These are phyloP conservation scores for Eudyptes chrysolophus DNA, from an alignment of 2,113 vertebrate species.

Conservation along the genomic window DNA sequence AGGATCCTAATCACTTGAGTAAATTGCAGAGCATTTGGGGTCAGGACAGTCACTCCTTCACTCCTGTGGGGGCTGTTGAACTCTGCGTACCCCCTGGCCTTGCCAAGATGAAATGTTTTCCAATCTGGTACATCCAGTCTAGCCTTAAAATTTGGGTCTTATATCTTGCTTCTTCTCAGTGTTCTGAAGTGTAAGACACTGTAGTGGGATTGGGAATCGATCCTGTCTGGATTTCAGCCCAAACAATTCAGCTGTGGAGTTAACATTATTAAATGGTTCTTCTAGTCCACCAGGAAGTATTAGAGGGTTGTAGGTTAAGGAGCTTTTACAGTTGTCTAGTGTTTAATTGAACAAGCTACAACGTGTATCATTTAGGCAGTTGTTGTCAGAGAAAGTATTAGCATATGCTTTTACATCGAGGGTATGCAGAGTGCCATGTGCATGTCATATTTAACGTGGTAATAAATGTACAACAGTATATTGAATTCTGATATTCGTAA, in stretches of 20 bases:
- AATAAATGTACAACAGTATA: not conserved
- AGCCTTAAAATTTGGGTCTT: not conserved
- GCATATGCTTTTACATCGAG: not conserved
- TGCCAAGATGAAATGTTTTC: not conserved
- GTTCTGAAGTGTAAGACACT: not conserved
- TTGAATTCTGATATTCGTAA: not conserved
- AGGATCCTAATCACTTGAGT: not conserved
- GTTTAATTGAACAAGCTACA: not conserved
- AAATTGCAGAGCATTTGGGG: not conserved
- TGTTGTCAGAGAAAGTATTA: not conserved
- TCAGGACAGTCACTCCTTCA: not conserved
- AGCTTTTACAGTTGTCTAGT: not conserved
- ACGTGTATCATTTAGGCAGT: not conserved
- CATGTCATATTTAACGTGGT: not conserved
- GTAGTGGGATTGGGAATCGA: not conserved
- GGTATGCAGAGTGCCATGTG: not conserved
- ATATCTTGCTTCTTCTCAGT: not conserved
- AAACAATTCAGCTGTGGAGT: not conserved
- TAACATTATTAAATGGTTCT: not conserved
- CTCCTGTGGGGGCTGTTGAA: not conserved
- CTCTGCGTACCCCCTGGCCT: not conserved
- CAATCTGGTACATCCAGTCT: not conserved
- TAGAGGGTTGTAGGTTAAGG: not conserved
- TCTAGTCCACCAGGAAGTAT: not conserved
- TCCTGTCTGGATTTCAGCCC: not conserved